Conservation (phyloP, 2,113 vertebrate genomes). For the Clarias gariepinus region DNA sequence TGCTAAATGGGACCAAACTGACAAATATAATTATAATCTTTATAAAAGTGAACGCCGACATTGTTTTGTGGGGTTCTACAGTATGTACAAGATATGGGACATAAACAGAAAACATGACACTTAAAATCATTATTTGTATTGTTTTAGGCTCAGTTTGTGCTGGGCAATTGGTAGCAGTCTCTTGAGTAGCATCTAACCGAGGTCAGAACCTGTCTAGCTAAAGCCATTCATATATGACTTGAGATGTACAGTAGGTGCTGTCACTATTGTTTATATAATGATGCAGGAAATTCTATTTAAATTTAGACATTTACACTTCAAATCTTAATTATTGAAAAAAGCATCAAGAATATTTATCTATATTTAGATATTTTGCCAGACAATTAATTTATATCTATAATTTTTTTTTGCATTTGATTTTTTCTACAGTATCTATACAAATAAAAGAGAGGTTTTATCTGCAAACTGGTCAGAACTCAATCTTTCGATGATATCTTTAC, state of each 20-base stretch:
- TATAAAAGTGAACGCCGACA: not conserved
- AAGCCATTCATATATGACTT: not conserved
- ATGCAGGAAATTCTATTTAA: not conserved
- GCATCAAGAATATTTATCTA: too few relatives aligned
- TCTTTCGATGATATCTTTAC: too few relatives aligned
- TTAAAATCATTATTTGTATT: not conserved
- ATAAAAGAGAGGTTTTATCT: too few relatives aligned
- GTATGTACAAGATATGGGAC: not conserved
- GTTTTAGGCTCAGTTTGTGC: not conserved
- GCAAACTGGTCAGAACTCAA: too few relatives aligned
- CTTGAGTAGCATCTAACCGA: not conserved
- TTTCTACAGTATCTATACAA: too few relatives aligned
- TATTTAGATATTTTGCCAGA: too few relatives aligned
- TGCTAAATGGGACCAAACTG: not conserved
- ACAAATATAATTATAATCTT: not conserved
- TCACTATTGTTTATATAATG: not conserved
- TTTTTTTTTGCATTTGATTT: not conserved
- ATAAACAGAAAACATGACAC: slow-evolving; percentile 1
- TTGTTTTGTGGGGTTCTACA: not conserved
- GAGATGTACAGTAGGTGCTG: not conserved
- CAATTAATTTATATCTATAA: not conserved
- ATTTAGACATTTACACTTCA: too few relatives aligned
- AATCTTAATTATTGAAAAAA: too few relatives aligned
- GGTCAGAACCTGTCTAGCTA: not conserved
- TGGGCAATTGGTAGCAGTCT: not conserved